Evolutionary conservation across 2,888 invertebrate species (phyloP), one percentile per base, ranked within the genome.

Genomic region (Himalopsyche kuldschensis): DNA sequence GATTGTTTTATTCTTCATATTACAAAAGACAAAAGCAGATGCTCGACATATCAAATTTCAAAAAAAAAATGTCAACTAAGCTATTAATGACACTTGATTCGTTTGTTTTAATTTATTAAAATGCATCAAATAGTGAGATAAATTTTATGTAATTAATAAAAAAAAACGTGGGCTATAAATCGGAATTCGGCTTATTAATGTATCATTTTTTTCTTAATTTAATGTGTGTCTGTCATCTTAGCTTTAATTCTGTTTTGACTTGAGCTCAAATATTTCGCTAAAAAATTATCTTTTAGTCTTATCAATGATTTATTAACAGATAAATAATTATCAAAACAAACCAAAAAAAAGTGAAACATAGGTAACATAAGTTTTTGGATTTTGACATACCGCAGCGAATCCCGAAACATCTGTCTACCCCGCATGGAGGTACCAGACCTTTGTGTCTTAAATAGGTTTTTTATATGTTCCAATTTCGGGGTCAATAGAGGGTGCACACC

Each of bases 371-470:
- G 46, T 83, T 75, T 48, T 69, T 55, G n/a, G 46, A 48, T 81
- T 55, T 82, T 81, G 82, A 85, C 76, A 76, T 30, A 80, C 48
- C 82, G 75, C 79, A 79, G 82, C 85, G 79, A 84, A 82, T 85
- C 81, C 48, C 32, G 47, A 31, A 75, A 84, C 84, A 82, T 84
- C 85, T 82, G 85, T 82, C 75, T 77, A 48, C n/a, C 47, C 32
- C 20, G 41, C 30, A 41, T 63, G 77, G 75, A 81, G 77, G 46
- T 27, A 27, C 35, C 20, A 46, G 48, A 8, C 69, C 75, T 69
- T 78, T 80, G 47, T 82, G 79, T 83, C 41, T 85, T 55, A 55
- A 55, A 55, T 55, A 55, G 55, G 55, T 55, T 55, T 55, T 69
- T 80, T 84, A 80, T 84, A 32, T 20, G 69, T 24, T 48, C 41